Percentiles rank a stretch among this genome's conserved stretches.
Evolutionary conservation across 1,140 invertebrate species (phyloP).

Genomic region (Epicauta chinensis): DNA sequence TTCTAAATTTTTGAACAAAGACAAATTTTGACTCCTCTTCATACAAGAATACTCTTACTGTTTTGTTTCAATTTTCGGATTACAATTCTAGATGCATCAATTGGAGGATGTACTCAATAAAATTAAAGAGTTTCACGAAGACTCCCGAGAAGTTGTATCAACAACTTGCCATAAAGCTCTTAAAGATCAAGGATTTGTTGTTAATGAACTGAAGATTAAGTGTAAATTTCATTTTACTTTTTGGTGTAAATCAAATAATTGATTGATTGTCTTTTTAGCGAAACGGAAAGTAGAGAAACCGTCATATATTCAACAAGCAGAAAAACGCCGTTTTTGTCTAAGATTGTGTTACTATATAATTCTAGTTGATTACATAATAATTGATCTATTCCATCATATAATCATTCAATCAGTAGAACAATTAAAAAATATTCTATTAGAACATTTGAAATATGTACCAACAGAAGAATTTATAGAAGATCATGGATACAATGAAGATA

Average conservation of each 20-base stretch:
- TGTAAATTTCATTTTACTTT: constrained; percentile 3
- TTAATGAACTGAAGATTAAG: constrained; percentile 29
- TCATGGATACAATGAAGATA: constrained; percentile 11
- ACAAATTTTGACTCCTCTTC: too few species aligned
- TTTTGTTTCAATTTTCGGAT: too few species aligned
- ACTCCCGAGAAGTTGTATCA: constrained; percentile 57
- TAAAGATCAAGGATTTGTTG: constrained; percentile 59
- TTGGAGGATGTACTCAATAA: constrained; percentile 48
- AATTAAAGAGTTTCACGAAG: constrained; percentile 53
- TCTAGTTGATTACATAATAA: constrained; percentile 65
- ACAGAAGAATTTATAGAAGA: constrained; percentile 33
- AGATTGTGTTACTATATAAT: constrained; percentile 55
- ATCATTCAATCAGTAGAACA: constrained; percentile 58
- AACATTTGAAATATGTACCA: constrained; percentile 54
- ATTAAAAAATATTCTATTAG: constrained; percentile 52
- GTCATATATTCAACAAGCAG: constrained; percentile 76
- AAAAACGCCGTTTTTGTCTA: constrained; percentile 69
- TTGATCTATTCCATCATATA: constrained; percentile 60
- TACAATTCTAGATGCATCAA: constrained; percentile 47
- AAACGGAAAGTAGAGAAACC: constrained; percentile 55
- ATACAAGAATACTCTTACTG: too few species aligned
- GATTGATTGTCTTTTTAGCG: too few species aligned
- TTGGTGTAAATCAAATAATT: too few species aligned
- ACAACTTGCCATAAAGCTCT: constrained; percentile 67
- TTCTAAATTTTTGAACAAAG: too few species aligned